Evolutionary conservation across 2,888 invertebrate species (phyloP), one percentile per base, ranked within the genome.

Genomic region (Heliconius cydno): DNA sequence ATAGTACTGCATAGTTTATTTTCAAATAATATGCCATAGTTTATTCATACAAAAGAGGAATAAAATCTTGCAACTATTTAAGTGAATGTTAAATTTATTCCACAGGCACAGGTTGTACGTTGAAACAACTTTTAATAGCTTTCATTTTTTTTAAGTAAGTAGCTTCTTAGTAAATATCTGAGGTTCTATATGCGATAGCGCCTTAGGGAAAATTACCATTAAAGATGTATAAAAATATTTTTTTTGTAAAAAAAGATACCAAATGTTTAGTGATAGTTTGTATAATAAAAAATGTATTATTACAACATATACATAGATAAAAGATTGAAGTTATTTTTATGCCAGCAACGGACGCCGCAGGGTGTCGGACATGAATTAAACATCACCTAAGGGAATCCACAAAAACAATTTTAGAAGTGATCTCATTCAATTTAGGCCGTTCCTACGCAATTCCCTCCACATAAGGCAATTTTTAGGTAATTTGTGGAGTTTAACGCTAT

Each of bases 341-440:
- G 84, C 86, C 85, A 87, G 86, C 86, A 89, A 87, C 89, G 89
- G 90, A 87, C 90, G 86, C 86, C 83, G 84, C 85, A 84, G 87
- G 86, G 87, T 84, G 86, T 84, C 82, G 82, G 84, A 89, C 87
- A 93, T 94, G 93, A 94, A 94, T 94, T 92, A 94, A 91, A 91
- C 92, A 94, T 93, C 88, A 90, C 86, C 82, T 78, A 75, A 86
- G 85, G 86, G 84, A 83, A 80, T 84, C 85, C 85, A 85, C 84
- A 84, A 85, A 85, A 86, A 88, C 87, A 86, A 86, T 88, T 87
- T 86, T 84, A 83, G 83, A 82, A 82, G 86, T 85, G 84, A 86
- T 85, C 84, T 84, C 85, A 86, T 85, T 85, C 84, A 83, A 86
- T 85, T 85, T 83, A 77, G 75, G 81, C 82, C 83, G 83, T 85